Evolutionary conservation across 2,888 invertebrate genomes (phyloP), one percentile per base, ranked within the genome.

Genomic region (Drosophila anceps): DNA sequence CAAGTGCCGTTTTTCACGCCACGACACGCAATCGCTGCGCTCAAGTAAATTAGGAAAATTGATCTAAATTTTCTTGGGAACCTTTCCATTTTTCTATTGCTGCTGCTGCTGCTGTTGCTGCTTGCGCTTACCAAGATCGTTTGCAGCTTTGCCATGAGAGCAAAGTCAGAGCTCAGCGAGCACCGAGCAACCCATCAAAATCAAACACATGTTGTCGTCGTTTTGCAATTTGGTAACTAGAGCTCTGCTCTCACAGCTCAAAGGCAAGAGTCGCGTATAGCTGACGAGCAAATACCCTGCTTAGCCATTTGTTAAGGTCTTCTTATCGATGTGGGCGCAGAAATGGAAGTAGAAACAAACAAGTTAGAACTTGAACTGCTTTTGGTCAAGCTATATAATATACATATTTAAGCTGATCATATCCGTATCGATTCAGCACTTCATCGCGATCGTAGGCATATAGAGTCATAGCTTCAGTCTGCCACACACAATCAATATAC

Each of bases 1-100:
- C 84, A 87, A 89, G 88, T 90, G 87, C 85, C 84, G 90, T 87
- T 90, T 89, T 89, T 89, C 90, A 89, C 88, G 90, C 89, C 87
- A 90, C 84, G 88, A 82, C 89, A 89, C 90, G 89, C 89, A 89
- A 90, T 88, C 90, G 88, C 82, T 59, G 88, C 71, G 81, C 86
- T 85, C 78, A 82, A 84, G 84, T 86, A 87, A 87, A 87, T 87
- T 87, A 87, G 86, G 86, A 88, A 87, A 87, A 87, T 87, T 87
- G 86, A 87, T 88, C 86, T 88, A 87, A 87, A 87, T 87, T 87
- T 88, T 88, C 86, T 87, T 87, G 86, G 86, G 86, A 87, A 87
- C 88, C 81, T 88, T 86, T 84, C 81, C 76, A 69, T 81, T 76
- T 75, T 69, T 65, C 57, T 54, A 39, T 48, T 69, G 18, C 66